Evolutionary conservation across 2,113 vertebrate species (phyloP), one percentile per base, ranked within the genome.

Genomic region (Benitochromis conjunctus): DNA sequence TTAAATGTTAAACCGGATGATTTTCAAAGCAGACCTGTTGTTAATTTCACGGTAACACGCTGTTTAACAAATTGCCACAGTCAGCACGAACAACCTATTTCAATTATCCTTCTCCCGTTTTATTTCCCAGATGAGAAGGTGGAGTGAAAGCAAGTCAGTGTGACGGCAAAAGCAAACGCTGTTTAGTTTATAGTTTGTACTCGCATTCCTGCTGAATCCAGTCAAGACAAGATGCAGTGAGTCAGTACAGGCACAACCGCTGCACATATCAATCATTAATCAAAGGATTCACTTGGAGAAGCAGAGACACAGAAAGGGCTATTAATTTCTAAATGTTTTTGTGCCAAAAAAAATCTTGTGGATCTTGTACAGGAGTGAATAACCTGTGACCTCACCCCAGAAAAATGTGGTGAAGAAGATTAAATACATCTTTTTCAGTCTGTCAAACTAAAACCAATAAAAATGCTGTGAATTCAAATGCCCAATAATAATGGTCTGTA

Each of bases 211-310:
- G 90, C 82, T 88, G 46, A 71, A 85, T 89, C 92, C 90, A 86
- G 88, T 53, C 43, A 31, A 80, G 79, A 55, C 79, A 46, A 82
- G 86, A 58, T 57, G 18, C 41, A 66, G 16, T 77, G 38, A 83
- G 89, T 91, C 87, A 90, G 83, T 53, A 82, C 54, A 80, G 76
- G n/a, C 77, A 51, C 46, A 60, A 38, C 53, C 21, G 11, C 54
- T n/a, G 66, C 26, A 77, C 14, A 2, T 34, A 80, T 94, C 54
- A 93, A 90, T 92, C 77, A 91, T 92, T 93, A 19, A 89, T 89
- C 51, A 64, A 66, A 80, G 18, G 29, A 53, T 62, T 19, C 6
- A 29, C 43, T 58, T 74, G 19, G 41, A 60, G 29, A 53, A 38
- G 10, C 6, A 71, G 18, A 62, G 13, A 3, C 38, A 34, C 4